phyloP scores from a whole-genome alignment of 2,113 vertebrate genomes.

The Odocoileus hemionus region DNA sequence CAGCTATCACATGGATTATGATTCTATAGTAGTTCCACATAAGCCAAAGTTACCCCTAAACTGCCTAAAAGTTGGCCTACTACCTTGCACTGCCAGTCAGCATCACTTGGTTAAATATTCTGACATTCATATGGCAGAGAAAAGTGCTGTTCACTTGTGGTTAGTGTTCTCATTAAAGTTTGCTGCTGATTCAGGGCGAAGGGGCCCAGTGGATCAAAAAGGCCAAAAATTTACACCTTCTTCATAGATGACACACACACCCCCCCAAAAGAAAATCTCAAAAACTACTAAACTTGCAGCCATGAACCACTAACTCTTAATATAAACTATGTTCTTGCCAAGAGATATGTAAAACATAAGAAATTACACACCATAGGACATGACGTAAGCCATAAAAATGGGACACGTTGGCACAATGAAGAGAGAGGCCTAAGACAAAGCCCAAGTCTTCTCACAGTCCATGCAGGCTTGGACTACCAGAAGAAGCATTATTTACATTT shows the following conservation, averaged over 20 bases:
- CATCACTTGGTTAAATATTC: neutral
- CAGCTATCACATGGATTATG: neutral
- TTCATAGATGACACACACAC: conserved; percentile 47
- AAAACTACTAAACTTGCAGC: conserved; percentile 74
- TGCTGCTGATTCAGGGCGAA: neutral
- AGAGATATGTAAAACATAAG: conserved; percentile 64
- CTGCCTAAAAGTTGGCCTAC: neutral
- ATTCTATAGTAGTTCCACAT: neutral
- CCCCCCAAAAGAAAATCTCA: conserved; percentile 52
- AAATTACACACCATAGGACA: conserved; percentile 74
- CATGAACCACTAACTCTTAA: conserved; percentile 72
- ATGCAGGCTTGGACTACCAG: neutral
- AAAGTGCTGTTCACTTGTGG: neutral
- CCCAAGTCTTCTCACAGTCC: conserved; percentile 39
- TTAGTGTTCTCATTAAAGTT: neutral
- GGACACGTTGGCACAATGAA: conserved; percentile 57
- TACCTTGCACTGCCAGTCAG: neutral
- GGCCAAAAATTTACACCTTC: conserved; percentile 41
- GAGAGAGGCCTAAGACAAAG: conserved; percentile 54
- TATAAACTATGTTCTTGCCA: conserved; percentile 74
- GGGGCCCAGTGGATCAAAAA: conserved; percentile 34
- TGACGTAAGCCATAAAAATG: conserved; percentile 68
- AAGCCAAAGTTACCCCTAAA: neutral
- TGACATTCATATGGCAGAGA: neutral
- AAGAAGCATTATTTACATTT: neutral